A percentile compares a stretch with the other conserved stretches of the same genome.
These are phyloP conservation scores for Pyralis farinalis DNA, from an alignment of 2,888 invertebrate species.

Conservation along the genomic window DNA sequence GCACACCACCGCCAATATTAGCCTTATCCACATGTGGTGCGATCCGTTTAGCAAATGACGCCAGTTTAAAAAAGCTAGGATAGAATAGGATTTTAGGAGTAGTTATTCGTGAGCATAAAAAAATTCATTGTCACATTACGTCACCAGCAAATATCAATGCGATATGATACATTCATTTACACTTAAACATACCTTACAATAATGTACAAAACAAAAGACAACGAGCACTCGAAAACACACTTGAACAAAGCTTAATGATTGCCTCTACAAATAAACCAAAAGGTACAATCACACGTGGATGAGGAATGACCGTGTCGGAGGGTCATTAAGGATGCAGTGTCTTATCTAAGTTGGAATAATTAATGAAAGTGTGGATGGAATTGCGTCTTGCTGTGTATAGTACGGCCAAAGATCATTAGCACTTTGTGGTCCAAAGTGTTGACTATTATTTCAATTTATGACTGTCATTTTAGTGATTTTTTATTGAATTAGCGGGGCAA, in stretches of 20 bases:
- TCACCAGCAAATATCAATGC: too few relatives aligned
- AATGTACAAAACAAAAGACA: neutral
- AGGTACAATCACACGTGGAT: constrained; percentile 54
- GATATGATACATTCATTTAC: neutral
- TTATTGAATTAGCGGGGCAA: too few relatives aligned
- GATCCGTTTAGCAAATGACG: too few relatives aligned
- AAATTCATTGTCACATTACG: too few relatives aligned
- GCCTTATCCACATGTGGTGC: too few relatives aligned
- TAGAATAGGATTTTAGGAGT: too few relatives aligned
- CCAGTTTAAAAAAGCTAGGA: too few relatives aligned
- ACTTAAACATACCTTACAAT: neutral
- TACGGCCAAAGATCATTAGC: neutral
- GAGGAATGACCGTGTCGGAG: constrained; percentile 62
- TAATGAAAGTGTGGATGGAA: constrained; percentile 72
- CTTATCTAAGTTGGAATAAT: constrained; percentile 79
- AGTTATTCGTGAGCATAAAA: too few relatives aligned
- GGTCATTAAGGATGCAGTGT: constrained; percentile 76
- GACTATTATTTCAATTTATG: too few relatives aligned
- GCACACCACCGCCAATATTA: too few relatives aligned
- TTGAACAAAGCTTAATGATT: constrained; percentile 17
- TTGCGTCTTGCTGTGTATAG: constrained; percentile 60
- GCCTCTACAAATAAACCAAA: constrained; percentile 29
- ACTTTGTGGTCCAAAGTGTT: neutral
- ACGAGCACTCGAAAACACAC: neutral
- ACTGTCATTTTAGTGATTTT: too few relatives aligned